Evolutionary conservation across 2,113 vertebrate species (phyloP).

Genomic region (Cricetomys ansorgei): DNA sequence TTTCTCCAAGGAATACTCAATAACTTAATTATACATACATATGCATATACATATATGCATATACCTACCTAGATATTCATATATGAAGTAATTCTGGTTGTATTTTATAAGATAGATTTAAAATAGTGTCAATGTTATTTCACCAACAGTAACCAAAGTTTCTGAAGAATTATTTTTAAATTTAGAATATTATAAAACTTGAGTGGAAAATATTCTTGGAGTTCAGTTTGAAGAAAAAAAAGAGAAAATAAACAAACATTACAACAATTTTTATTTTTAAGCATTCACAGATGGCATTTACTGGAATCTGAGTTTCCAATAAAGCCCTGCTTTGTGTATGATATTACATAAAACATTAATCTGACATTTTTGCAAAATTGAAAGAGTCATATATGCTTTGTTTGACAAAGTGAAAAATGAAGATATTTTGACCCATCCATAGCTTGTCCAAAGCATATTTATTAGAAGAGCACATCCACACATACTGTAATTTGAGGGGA

Average conservation of each 20-base stretch:
- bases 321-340: neutral
- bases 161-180: slow-evolving; percentile 7
- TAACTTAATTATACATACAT: neutral
- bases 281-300: slow-evolving; percentile 3
- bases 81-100: neutral
- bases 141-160: neutral
- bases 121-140: slow-evolving; percentile 14
- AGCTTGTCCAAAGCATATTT: neutral
- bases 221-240: slow-evolving; percentile 37
- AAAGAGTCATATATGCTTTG: neutral
- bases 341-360: slow-evolving; percentile 12
- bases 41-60: neutral
- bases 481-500: neutral
- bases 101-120: slow-evolving; percentile 12
- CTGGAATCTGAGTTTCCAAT: neutral
- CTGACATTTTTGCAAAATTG: slow-evolving; percentile 22
- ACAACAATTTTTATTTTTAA: slow-evolving; percentile 39
- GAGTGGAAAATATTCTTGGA: slow-evolving; percentile 36
- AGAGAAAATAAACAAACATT: slow-evolving; percentile 34
- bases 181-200: neutral
- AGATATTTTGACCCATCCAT: slow-evolving; percentile 25
- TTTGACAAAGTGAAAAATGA: slow-evolving; percentile 58
- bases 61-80: neutral
- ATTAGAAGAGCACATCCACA: neutral
- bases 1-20: neutral